A percentile compares a stretch with the other conserved stretches of the same genome.
Evolutionary conservation across 1,140 invertebrate species (phyloP).

Genomic region (Brachionus angularis): DNA sequence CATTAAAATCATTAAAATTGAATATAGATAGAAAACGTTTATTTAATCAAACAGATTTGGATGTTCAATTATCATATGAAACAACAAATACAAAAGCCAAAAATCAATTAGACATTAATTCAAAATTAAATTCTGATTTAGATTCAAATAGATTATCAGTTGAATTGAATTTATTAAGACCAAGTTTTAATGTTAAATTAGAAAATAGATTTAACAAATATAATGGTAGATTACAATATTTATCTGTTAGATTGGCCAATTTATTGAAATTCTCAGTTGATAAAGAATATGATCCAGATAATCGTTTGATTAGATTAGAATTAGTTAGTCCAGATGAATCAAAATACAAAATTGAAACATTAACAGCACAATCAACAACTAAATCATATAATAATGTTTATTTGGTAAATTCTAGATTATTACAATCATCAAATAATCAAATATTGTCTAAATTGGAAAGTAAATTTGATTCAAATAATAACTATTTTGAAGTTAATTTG

Average conservation of each 20-base stretch:
- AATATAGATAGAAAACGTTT: conserved; percentile 4
- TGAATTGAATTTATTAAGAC: conserved; percentile 25
- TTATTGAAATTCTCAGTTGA: conserved; percentile 34
- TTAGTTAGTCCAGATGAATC: conserved; percentile 28
- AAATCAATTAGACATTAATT: not conserved
- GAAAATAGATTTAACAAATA: conserved; percentile 42
- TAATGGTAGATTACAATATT: conserved; percentile 8
- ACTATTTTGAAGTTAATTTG: conserved; percentile 11
- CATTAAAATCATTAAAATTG: conserved; percentile 40
- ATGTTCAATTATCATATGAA: not conserved
- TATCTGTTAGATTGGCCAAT: conserved; percentile 3
- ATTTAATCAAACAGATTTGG: not conserved
- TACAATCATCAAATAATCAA: not conserved
- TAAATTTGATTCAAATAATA: conserved; percentile 21
- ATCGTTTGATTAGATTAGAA: conserved; percentile 10
- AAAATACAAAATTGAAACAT: not conserved
- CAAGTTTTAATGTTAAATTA: conserved; percentile 3
- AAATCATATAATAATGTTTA: not conserved
- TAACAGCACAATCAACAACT: not conserved
- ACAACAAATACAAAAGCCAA: not conserved
- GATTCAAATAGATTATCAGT: conserved; percentile 4
- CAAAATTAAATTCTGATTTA: conserved; percentile 4
- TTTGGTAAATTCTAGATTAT: not conserved
- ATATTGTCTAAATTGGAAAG: not conserved
- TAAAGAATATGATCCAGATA: conserved; percentile 41